Base-by-base conservation (phyloP, 2,113 vertebrate species). In the Platycercus adscitus region DNA sequence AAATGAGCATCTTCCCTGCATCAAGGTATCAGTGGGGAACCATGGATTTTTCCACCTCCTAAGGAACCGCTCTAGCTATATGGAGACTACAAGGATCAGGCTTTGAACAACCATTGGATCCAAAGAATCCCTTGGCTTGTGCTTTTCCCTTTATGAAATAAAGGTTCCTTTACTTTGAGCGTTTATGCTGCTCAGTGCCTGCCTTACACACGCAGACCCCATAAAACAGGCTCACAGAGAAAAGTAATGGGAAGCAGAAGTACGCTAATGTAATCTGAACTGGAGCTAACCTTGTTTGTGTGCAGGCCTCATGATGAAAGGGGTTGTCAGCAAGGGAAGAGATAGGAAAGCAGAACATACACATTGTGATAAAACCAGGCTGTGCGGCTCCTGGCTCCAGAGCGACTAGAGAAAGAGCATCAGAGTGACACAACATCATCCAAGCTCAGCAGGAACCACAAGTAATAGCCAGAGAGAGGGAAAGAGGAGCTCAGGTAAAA, bases 271-370 rank as follows among this genome's bases (percentile, higher is more conserved):
- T 70, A 92, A 93, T 95, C 93, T 93, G 77, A 91, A 89, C 86
- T 14, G 73, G n/a, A 86, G 81, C 77, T 96, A 96, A 97, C 86
- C 96, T 96, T 82, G 91, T 97, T 96, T 96, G 94, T 12, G 73
- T 19, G 77, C 89, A 73, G 81, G 39, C 73, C 86, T 66, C 68
- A 90, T 66, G 95, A 86, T 87, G 80, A 94, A 86, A 91, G 93
- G n/a, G 70, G 41, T 9, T 93, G 93, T 77, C 86, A 97, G 93
- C 86, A 86, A 66, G 91, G 55, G 28, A 70, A 44, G 52, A 75
- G 93, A 94, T 49, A 77, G 90, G 87, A 86, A 75, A 88, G 43
- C 82, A 93, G 75, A 64, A 73, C 1, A 18, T 16, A 76, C 21
- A 23, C 28, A 8, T 13, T 37, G 39, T 10, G 69, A 86, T 94